Base-by-base conservation (phyloP, 2,888 invertebrate species). In the Cistogaster globosa region DNA sequence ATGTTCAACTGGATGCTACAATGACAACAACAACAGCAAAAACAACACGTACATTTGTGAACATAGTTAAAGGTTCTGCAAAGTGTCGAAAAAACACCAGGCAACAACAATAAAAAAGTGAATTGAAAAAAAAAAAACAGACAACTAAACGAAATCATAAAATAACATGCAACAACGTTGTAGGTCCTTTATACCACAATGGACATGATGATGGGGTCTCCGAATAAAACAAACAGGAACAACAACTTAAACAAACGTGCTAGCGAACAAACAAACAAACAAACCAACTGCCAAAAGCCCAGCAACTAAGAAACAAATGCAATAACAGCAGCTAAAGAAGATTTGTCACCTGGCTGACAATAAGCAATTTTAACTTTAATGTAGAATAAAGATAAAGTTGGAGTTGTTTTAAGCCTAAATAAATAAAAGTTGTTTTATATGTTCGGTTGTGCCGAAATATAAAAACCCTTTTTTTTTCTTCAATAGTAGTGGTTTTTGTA, bases 331-430 rank as follows among this genome's bases (percentile, higher is more conserved):
- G 81, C 86, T 83, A 87, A 87, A 87, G 87, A 88, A 87, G 88
- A 88, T 88, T 88, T 88, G 88, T 88, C 88, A 88, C 87, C 87
- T 88, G 87, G 87, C 68, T 87, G 88, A 88, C 88, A 88, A 87
- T 88, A 87, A 83, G 78, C 80, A 86, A 84, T 83, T 80, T 83
- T 78, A 86, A 82, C 78, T 69, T 75, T 18, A 86, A 77, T 63
- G 69, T 62, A 38, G 81, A 57, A 81, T 76, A 69, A 51, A 68
- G 81, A 81, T 81, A 81, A 75, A 55, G 51, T 62, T 74, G 67
- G 62, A 78, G 68, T 12, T 51, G 53, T 32, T 62, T 45, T 77
- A 18, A 36, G 65, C 42, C 22, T 20, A 18, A 38, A 57, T 18
- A 20, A 57, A 8, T 14, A 32, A 22, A 38, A 77, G 38, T 72